A percentile compares a stretch with the other conserved stretches of the same genome.
These are phyloP conservation scores for Sarcophaga caerulescens DNA, from an alignment of 2,888 invertebrate genomes.

Conservation along the genomic window DNA sequence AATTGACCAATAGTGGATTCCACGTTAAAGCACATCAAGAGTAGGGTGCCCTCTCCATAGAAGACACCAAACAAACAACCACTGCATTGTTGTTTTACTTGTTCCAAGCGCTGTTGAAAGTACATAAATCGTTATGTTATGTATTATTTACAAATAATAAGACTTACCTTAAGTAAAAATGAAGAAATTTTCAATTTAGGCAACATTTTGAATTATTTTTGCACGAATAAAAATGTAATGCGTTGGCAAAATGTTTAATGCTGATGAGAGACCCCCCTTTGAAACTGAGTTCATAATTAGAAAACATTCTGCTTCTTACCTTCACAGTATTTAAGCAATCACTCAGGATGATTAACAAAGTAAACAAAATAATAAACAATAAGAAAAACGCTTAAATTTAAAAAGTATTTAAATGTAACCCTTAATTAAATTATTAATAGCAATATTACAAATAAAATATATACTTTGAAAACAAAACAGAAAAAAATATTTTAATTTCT, in stretches of 20 bases:
- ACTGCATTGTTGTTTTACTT: conserved; percentile 84
- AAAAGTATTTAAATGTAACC: too few relatives aligned
- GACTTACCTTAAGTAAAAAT: conserved; percentile 86
- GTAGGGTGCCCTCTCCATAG: conserved; percentile 87
- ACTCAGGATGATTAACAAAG: background rate
- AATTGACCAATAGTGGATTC: conserved; percentile 83
- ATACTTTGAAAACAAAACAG: background rate
- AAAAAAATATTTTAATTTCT: too few relatives aligned
- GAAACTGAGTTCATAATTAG: background rate
- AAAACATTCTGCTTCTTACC: background rate
- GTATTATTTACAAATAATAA: background rate
- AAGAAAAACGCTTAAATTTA: background rate
- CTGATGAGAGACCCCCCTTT: background rate
- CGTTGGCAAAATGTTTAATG: conserved; percentile 59
- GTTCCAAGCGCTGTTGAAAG: conserved; percentile 84
- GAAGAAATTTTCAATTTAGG: conserved; percentile 88
- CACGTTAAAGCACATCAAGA: conserved; percentile 86
- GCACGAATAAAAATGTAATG: conserved; percentile 44
- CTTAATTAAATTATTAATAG: too few relatives aligned
- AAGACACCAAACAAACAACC: conserved; percentile 90
- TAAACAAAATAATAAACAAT: background rate
- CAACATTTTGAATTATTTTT: conserved; percentile 82
- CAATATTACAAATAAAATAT: too few relatives aligned
- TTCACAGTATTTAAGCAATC: background rate
- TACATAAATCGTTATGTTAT: conserved; percentile 6